A percentile compares a stretch with the other conserved stretches of the same genome.
Conservation (phyloP, 2,113 vertebrate species). For the Blennius ocellaris region DNA sequence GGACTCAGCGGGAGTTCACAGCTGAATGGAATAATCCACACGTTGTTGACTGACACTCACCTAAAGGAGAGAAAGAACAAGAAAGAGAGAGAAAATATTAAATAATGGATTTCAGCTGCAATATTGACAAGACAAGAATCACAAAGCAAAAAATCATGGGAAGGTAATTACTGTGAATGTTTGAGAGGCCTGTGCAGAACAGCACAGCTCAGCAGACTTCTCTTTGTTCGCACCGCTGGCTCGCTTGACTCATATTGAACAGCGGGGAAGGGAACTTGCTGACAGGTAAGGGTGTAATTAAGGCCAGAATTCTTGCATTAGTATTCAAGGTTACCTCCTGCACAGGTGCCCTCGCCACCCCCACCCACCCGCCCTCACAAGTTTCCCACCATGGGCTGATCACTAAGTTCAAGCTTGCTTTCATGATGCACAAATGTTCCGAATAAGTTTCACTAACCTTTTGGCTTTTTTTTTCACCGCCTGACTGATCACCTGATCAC, state of each 20-base stretch:
- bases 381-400: neutral
- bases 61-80: conserved; percentile 57
- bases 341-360: neutral
- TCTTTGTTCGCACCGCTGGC: conserved; percentile 20
- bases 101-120: conserved; percentile 62
- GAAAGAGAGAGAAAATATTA: conserved; percentile 40
- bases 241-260: neutral
- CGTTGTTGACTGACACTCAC: conserved; percentile 74
- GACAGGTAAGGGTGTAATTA: conserved; percentile 43
- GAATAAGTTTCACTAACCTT: neutral
- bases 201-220: conserved; percentile 25
- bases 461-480: neutral
- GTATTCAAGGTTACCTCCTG: conserved; percentile 22
- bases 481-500: conserved; percentile 2
- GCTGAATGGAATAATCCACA: conserved; percentile 66
- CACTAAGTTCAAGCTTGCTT: neutral
- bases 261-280: conserved; percentile 12
- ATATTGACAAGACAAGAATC: conserved; percentile 61
- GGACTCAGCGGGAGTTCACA: conserved; percentile 50
- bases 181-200: conserved; percentile 30
- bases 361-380: neutral
- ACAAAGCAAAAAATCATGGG: conserved; percentile 54
- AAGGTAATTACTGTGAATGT: conserved; percentile 65
- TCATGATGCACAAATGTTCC: neutral
- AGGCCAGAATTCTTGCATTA: conserved; percentile 23